These are phyloP conservation scores for Echiichthys vipera DNA, from an alignment of 2,797 vertebrate genomes.

Conservation along the genomic window DNA sequence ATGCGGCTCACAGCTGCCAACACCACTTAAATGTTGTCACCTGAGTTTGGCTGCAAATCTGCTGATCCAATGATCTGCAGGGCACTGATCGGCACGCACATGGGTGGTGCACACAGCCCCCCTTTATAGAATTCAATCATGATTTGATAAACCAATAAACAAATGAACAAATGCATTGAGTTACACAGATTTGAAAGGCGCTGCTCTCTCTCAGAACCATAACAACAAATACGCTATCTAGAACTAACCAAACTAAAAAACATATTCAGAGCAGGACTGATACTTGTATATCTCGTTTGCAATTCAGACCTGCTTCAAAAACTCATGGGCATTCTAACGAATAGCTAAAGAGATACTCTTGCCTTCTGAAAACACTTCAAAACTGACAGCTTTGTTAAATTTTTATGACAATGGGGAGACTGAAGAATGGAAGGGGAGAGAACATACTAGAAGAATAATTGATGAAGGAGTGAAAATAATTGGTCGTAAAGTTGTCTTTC, in stretches of 20 bases:
- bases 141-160: constrained; percentile 10
- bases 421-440: constrained; percentile 30
- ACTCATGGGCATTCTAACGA: constrained; percentile 10
- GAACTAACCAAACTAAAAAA: neutral
- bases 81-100: constrained; percentile 29
- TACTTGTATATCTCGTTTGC: neutral
- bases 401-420: constrained; percentile 40
- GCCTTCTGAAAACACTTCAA: constrained; percentile 51
- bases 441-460: constrained; percentile 49
- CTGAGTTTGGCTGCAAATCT: constrained; percentile 53
- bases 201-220: neutral
- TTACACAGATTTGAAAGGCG: neutral
- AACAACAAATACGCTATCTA: neutral
- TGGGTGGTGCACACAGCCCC: neutral
- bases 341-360: constrained; percentile 31
- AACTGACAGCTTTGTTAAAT: constrained; percentile 67
- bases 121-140: constrained; percentile 1
- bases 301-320: constrained; percentile 12
- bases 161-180: constrained; percentile 2
- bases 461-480: constrained; percentile 60
- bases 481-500: constrained; percentile 40
- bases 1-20: constrained; percentile 57
- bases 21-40: constrained; percentile 55
- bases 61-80: constrained; percentile 62
- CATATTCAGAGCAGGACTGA: neutral